Conservation (phyloP, 1,140 invertebrate genomes). For the Epicauta chinensis region DNA sequence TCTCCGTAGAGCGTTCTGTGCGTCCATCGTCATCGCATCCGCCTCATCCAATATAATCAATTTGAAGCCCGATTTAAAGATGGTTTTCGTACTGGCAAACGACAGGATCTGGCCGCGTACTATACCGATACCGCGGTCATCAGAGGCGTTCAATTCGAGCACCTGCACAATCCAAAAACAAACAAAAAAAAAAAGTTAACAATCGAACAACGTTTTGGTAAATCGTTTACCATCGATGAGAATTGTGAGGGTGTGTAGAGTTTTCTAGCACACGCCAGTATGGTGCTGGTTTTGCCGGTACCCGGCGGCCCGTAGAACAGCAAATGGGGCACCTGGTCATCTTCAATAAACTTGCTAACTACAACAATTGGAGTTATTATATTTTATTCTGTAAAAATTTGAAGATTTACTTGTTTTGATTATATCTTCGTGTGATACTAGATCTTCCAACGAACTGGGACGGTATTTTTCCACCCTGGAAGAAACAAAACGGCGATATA, state of each 20-base stretch:
- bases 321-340: slow-evolving; percentile 91
- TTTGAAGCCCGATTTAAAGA: slow-evolving; percentile 92
- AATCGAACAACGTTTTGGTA: background rate
- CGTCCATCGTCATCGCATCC: slow-evolving; percentile 99
- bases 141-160: slow-evolving; percentile 95
- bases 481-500: slow-evolving; percentile 33
- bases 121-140: slow-evolving; percentile 97
- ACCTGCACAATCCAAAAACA: slow-evolving; percentile 56
- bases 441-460: slow-evolving; percentile 80
- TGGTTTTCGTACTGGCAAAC: slow-evolving; percentile 91
- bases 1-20: slow-evolving; percentile 95
- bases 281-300: slow-evolving; percentile 97
- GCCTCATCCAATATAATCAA: slow-evolving; percentile 98
- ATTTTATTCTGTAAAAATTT: too few species aligned
- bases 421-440: slow-evolving; percentile 97
- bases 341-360: slow-evolving; percentile 91
- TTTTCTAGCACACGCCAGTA: slow-evolving; percentile 91
- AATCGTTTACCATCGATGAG: slow-evolving; percentile 32
- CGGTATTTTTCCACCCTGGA: slow-evolving; percentile 97
- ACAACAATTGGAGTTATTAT: slow-evolving; percentile 33
- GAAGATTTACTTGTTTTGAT: slow-evolving; percentile 84
- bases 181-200: background rate
- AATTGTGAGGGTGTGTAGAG: slow-evolving; percentile 68
- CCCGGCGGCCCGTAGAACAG: slow-evolving; percentile 98
- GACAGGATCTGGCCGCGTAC: slow-evolving; percentile 94